Conservation (phyloP, 2,797 vertebrate species). For the Ctenopoma kingsleyae region DNA sequence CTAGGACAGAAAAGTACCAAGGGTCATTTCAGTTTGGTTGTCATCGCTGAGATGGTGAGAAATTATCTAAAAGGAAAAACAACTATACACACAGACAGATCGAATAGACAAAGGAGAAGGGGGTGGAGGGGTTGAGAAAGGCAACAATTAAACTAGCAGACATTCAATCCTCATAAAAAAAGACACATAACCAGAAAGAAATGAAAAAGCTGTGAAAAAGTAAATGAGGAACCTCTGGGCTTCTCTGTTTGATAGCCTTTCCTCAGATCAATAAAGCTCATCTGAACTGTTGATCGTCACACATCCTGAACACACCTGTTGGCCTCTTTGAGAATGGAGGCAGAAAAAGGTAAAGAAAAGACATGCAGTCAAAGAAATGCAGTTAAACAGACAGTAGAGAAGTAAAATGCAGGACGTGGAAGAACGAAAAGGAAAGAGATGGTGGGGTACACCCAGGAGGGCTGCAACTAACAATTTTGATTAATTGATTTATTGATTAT, state of each 20-base stretch:
- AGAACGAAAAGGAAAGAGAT: neutral
- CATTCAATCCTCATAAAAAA: neutral
- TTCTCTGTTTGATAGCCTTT: slow-evolving; percentile 1
- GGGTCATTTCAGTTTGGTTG: neutral
- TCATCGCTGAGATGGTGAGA: neutral
- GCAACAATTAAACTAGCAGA: neutral
- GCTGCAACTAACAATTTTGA: neutral
- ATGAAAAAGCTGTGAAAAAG: slow-evolving; percentile 1
- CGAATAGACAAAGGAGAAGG: neutral
- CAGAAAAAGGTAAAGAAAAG: neutral
- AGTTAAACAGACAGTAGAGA: no score
- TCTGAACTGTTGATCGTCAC: slow-evolving; percentile 49
- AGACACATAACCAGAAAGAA: slow-evolving; percentile 17
- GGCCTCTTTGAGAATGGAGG: slow-evolving; percentile 6
- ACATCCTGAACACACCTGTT: slow-evolving; percentile 28
- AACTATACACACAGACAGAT: neutral
- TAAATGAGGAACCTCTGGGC: slow-evolving; percentile 3
- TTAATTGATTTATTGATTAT: no score
- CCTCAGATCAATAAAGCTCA: slow-evolving; percentile 61
- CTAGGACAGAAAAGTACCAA: neutral
- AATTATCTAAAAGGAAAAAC: neutral
- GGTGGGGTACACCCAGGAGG: neutral
- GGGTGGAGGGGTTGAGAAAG: neutral
- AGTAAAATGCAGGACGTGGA: neutral
- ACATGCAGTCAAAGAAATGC: no score